Base-by-base conservation (phyloP, 2,113 vertebrate genomes). In the Thalassoma bifasciatum region DNA sequence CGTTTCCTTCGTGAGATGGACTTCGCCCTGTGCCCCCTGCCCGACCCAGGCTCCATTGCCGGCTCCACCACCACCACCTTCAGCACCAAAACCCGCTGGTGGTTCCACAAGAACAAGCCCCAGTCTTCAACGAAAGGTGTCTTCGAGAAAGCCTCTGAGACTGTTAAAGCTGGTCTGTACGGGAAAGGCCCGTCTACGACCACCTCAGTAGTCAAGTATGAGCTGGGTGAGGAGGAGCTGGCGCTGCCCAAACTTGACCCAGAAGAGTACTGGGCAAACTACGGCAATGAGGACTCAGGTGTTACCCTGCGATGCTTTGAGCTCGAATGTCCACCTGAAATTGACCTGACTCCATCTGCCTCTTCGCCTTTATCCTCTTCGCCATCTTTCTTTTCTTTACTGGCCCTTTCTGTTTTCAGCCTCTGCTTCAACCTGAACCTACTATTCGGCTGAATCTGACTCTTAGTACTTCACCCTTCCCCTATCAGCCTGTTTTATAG, bases 1-100 rank as follows among this genome's bases (percentile, higher is more conserved):
- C 97, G 97, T 50, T 93, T 94, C 66, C 94, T 98, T 16, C 94
- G 94, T 8, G 96, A 96, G 36, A 94, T 94, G 74, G 96, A 97
- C 86, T 96, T 98, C 42, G 95, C 95, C 26, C 89, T 93, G 51
- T 97, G 96, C 90, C 95, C 95, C n/a, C 86, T 95, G 4, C 91
- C 94, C 0, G 92, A 95, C 54, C 94, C 95, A 0, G 94, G 95
- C 72, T 94, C 95, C 72, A 92, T 95, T 2, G 91, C 81, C 7
- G 93, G 94, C 73, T 92, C 90, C 82, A 94, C 94, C 82, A 95
- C 94, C 73, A 94, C 94, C 82, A 95, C 94, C 80, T 95, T 95
- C 92, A 95, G 94, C 89, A 95, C 94, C 85, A 95, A 95, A 83
- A 95, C 94, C 74, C 93, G 94, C 81, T 95, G 94, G 94, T 95